Evolutionary conservation across 2,888 invertebrate genomes (phyloP).

Genomic region (Cerceris ruficornis): DNA sequence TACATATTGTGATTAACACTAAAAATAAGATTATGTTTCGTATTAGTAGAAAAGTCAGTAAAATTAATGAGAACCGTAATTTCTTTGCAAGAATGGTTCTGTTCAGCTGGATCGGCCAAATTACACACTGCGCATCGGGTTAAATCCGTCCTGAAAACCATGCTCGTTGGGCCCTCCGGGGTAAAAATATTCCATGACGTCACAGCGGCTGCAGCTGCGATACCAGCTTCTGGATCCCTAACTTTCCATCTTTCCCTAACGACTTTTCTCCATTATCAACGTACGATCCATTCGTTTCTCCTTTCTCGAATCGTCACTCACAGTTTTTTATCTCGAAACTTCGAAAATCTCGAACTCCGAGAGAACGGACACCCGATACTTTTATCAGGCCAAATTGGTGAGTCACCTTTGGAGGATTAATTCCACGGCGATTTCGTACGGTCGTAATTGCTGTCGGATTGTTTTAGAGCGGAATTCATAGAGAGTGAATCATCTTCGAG

Average conservation of each 20-base stretch:
- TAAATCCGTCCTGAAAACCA: background rate
- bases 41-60: too few species aligned
- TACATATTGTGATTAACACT: too few species aligned
- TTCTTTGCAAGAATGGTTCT: too few species aligned
- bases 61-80: too few species aligned
- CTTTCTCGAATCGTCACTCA: background rate
- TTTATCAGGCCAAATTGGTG: background rate
- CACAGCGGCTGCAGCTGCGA: conserved; percentile 3
- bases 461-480: too few species aligned
- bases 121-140: background rate
- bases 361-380: background rate
- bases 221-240: background rate
- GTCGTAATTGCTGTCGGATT: too few species aligned
- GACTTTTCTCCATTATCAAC: background rate
- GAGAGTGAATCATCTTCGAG: too few species aligned
- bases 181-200: conserved; percentile 1
- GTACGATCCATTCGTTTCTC: background rate
- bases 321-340: background rate
- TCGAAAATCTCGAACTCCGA: background rate
- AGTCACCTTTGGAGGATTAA: background rate
- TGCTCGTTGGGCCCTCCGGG: background rate
- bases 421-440: background rate
- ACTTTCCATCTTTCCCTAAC: conserved; percentile 1
- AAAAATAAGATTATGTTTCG: too few species aligned
- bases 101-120: too few species aligned